Conservation (phyloP, 2,113 vertebrate species). For the Oreochromis aureus region DNA sequence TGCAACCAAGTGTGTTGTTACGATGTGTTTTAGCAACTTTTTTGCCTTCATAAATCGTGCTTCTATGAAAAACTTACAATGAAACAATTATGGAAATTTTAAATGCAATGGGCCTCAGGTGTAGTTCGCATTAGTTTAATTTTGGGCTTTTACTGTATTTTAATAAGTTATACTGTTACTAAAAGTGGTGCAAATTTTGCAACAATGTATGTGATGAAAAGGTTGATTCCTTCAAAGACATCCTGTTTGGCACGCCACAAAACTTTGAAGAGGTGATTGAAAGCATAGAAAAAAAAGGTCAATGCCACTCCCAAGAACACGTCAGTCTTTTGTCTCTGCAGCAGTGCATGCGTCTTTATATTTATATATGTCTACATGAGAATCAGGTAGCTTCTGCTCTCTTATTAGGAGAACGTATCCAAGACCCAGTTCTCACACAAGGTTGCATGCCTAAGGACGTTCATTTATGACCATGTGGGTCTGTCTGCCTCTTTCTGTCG, state of each 20-base stretch:
- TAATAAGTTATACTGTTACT: background rate
- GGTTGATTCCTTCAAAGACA: background rate
- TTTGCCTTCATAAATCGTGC: background rate
- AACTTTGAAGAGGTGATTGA: background rate
- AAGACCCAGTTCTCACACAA: background rate
- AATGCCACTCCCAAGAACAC: background rate
- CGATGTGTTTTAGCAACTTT: background rate
- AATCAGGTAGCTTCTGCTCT: constrained; percentile 11
- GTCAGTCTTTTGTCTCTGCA: background rate
- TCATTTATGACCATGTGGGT: background rate
- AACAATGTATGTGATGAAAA: background rate
- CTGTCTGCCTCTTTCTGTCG: constrained; percentile 19
- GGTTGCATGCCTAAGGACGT: background rate
- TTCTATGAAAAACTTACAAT: background rate
- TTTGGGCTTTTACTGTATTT: background rate
- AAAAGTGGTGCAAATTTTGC: background rate
- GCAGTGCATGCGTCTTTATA: background rate
- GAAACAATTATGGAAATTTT: background rate
- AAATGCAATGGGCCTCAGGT: background rate
- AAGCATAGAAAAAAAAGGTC: background rate
- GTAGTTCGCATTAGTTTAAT: background rate
- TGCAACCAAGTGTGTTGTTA: background rate
- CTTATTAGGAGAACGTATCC: background rate
- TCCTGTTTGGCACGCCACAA: background rate
- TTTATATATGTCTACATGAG: background rate